Conservation (phyloP, 2,888 invertebrate species). For the Leucophenga maculata region DNA sequence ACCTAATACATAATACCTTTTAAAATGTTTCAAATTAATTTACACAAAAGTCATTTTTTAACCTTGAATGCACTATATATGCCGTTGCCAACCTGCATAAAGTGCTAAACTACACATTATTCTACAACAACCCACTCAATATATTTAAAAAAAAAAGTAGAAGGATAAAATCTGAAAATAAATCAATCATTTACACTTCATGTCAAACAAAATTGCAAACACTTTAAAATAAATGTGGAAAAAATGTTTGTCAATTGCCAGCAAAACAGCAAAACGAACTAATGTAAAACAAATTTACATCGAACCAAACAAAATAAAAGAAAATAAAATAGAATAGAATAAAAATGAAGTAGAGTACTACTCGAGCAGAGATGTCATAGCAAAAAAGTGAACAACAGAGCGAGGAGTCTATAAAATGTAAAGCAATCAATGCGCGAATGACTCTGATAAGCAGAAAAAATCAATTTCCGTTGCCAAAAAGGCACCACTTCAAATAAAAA, state of each 20-base stretch:
- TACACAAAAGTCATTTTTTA: too few species aligned
- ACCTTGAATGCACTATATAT: too few species aligned
- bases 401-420: slow-evolving; percentile 26
- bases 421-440: slow-evolving; percentile 41
- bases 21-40: too few species aligned
- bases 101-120: too few species aligned
- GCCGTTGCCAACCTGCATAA: too few species aligned
- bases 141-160: too few species aligned
- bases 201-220: background rate
- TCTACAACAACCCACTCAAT: too few species aligned
- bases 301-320: background rate
- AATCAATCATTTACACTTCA: too few species aligned
- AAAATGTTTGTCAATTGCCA: background rate
- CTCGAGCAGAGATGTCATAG: background rate
- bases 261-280: slow-evolving; percentile 11
- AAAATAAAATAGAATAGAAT: background rate
- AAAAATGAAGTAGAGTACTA: background rate
- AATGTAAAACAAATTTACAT: slow-evolving; percentile 22
- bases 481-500: too few species aligned
- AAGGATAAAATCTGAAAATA: too few species aligned
- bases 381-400: slow-evolving; percentile 13
- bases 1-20: too few species aligned
- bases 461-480: slow-evolving; percentile 55
- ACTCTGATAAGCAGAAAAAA: slow-evolving; percentile 54
- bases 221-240: slow-evolving; percentile 6